Base-by-base conservation (phyloP, 1,140 invertebrate genomes). In the Apis dorsata region DNA sequence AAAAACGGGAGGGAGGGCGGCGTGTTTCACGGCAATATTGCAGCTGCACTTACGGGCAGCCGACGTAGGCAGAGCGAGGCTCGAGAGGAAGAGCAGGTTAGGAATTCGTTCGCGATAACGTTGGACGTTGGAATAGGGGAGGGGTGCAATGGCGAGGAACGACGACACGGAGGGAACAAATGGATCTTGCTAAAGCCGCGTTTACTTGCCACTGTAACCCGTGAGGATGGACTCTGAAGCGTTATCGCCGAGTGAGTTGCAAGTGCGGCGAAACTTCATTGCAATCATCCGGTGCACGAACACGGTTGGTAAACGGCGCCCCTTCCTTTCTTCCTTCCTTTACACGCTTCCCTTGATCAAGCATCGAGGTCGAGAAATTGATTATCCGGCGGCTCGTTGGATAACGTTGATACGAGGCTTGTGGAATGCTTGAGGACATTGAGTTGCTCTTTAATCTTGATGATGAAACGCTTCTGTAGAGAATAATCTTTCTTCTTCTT, bases 211-310 rank as follows among this genome's bases (percentile, higher is more conserved):
- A 24, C 59, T 75, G 79, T 49, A 81, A 74, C 79, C 79, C 24
- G 24, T 28, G 71, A 8, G 21, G 71, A 81, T 81, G 79, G 79
- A 81, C 79, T 81, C 51, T 17, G 59, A 60, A 74, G 49, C 79
- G 79, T 63, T 81, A 81, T 81, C 79, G 79, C 17, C 62, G 71
- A 81, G 79, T 81, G 71, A 81, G 79, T 81, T 81, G 79, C 79
- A 75, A 66, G 62, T 49, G 71, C 62, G 57, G 28, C 44, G 79
- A 81, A 81, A 75, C 71, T 75, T 75, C 79, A 81, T 81, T 65
- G 79, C 71, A 44, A 81, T 81, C 79, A 55, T 75, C 71, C 62
- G 51, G 62, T 60, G 79, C 79, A 81, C 79, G 79, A 81, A 81
- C 79, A 24, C 55, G 70, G 49, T 11, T 44, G 51, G 62, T 59